phyloP scores from a whole-genome alignment of 2,888 invertebrate genomes.

The Corythucha ciliata region DNA sequence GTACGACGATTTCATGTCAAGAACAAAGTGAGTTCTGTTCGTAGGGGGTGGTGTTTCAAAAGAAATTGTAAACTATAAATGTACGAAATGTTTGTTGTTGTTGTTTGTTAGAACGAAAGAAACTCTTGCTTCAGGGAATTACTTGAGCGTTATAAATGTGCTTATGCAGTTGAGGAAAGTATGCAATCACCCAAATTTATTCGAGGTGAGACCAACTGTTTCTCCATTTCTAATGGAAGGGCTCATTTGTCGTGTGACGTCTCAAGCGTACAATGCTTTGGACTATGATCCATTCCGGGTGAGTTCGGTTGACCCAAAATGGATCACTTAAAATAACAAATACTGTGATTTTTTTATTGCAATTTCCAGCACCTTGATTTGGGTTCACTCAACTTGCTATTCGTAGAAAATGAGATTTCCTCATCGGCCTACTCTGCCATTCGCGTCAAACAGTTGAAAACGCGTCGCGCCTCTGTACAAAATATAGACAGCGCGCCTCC shows the following conservation, averaged over 20 bases:
- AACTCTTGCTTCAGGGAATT: slow-evolving; percentile 84
- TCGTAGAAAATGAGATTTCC: slow-evolving; percentile 57
- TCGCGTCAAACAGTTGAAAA: slow-evolving; percentile 63
- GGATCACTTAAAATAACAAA: background rate
- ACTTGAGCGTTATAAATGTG: slow-evolving; percentile 90
- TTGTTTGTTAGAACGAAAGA: slow-evolving; percentile 68
- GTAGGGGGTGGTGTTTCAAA: slow-evolving; percentile 6
- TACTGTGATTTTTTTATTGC: slow-evolving; percentile 28
- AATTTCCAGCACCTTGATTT: slow-evolving; percentile 54
- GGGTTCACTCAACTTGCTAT: slow-evolving; percentile 52
- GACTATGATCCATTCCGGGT: slow-evolving; percentile 69
- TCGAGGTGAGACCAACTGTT: slow-evolving; percentile 89
- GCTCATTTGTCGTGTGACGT: slow-evolving; percentile 60
- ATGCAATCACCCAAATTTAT: slow-evolving; percentile 96
- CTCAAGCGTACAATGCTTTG: slow-evolving; percentile 57
- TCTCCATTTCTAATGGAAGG: slow-evolving; percentile 87
- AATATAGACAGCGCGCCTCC: slow-evolving; percentile 54
- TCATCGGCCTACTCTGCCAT: slow-evolving; percentile 77
- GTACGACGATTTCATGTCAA: slow-evolving; percentile 98
- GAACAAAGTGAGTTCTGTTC: slow-evolving; percentile 64
- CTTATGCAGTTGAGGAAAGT: slow-evolving; percentile 95
- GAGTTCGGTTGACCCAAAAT: slow-evolving; percentile 30
- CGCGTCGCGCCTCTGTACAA: slow-evolving; percentile 60
- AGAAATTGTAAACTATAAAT: slow-evolving; percentile 14
- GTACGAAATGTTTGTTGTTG: slow-evolving; percentile 13